Evolutionary conservation across 2,797 vertebrate genomes (phyloP).

Genomic region (Ctenopoma multispine): DNA sequence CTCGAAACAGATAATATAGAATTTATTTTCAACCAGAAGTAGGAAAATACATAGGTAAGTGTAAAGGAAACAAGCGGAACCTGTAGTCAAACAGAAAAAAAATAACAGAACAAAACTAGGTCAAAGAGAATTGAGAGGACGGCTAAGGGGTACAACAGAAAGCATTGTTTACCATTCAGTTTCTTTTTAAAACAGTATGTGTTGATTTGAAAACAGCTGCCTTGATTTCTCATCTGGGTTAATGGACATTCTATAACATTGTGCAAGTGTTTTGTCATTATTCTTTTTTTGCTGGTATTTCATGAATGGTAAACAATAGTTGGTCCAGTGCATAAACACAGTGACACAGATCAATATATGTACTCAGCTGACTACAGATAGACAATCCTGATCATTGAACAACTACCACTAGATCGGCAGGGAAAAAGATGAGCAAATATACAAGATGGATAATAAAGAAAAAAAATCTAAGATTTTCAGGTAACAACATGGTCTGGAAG

Average conservation of each 20-base stretch:
- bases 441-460: constrained; percentile 69
- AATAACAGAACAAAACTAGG: constrained; percentile 82
- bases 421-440: constrained; percentile 74
- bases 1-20: constrained; percentile 97
- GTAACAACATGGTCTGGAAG: background rate
- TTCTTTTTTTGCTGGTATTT: constrained; percentile 90
- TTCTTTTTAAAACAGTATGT: constrained; percentile 87
- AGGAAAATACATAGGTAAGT: constrained; percentile 98
- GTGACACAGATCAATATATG: constrained; percentile 85
- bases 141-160: constrained; percentile 92
- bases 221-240: constrained; percentile 86
- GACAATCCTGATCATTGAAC: constrained; percentile 84
- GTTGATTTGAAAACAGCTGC: constrained; percentile 94
- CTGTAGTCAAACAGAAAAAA: constrained; percentile 91
- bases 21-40: constrained; percentile 99
- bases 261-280: constrained; percentile 88
- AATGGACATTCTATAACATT: constrained; percentile 93
- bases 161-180: constrained; percentile 96
- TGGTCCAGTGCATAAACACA: constrained; percentile 95
- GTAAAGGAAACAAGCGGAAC: constrained; percentile 95
- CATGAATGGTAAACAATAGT: constrained; percentile 96
- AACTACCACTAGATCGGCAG: constrained; percentile 80
- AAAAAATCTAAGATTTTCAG: constrained; percentile 5
- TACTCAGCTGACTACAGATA: constrained; percentile 84
- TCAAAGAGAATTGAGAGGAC: constrained; percentile 92